Base-by-base conservation (phyloP, 2,113 vertebrate genomes). In the Coptodon rendalli region DNA sequence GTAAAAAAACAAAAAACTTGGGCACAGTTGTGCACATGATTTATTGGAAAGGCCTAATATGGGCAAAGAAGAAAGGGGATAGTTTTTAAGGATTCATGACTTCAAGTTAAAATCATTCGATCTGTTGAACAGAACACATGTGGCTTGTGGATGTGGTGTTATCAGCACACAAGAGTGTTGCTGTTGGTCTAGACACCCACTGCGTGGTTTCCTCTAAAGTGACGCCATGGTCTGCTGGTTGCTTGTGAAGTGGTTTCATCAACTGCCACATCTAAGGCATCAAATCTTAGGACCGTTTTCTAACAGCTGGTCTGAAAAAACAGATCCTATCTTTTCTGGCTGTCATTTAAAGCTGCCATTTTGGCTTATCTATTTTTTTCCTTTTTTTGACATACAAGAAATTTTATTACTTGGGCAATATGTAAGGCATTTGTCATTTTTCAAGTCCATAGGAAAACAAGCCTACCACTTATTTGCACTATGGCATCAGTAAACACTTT, bases 181-280 rank as follows among this genome's bases (percentile, higher is more conserved):
- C 84, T 53, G 40, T 79, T 85, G 83, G 84, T 84, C 85, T 84
- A 83, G 87, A 89, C 88, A 82, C 85, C 87, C 80, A 24, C 63
- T 89, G 81, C 81, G 79, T 85, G 48, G 87, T 78, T 84, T 88
- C 68, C 81, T 83, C 79, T 76, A 53, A 78, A 31, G 89, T 50
- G 80, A 88, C 34, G 83, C 82, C 73, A 88, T 40, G 48, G 80
- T 91, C 83, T 81, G 81, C 59, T 61, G 43, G 16, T 50, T 78
- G 27, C 71, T 78, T 78, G 43, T 78, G 71, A 78, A 78, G 71
- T 78, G 71, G 71, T 78, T 78, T 78, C 71, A 50, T 78, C 43
- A 31, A 19, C 27, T 50, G 45, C 71, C 71, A 78, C 27, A 78
- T 78, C 71, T 78, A 78, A 78, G 43, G 71, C 43, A 78, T 78